Percentiles rank a stretch among this genome's conserved stretches.
Conservation (phyloP, 2,888 invertebrate species). For the Pterobdella sp. region DNA sequence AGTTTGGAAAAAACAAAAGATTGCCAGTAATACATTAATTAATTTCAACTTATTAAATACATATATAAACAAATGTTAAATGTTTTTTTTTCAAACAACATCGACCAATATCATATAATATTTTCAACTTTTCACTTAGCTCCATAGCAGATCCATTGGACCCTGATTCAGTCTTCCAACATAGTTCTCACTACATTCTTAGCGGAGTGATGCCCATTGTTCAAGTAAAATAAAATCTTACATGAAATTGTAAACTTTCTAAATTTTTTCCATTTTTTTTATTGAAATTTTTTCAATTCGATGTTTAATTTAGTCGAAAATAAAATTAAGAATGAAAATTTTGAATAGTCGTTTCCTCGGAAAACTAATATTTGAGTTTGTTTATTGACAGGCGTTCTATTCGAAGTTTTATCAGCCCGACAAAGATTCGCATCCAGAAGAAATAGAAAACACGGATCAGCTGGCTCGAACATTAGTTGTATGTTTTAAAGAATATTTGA, state of each 20-base stretch:
- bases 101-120: too few relatives aligned
- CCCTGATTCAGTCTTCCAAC: slow-evolving; percentile 41
- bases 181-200: slow-evolving; percentile 47
- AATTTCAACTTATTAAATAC: too few relatives aligned
- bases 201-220: slow-evolving; percentile 49
- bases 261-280: background rate
- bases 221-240: slow-evolving; percentile 33
- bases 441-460: slow-evolving; percentile 47
- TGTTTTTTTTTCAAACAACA: too few relatives aligned
- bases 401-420: slow-evolving; percentile 48
- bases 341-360: background rate
- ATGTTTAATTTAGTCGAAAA: too few relatives aligned
- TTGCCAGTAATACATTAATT: too few relatives aligned
- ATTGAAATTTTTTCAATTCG: background rate
- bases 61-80: too few relatives aligned
- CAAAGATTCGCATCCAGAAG: slow-evolving; percentile 43
- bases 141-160: slow-evolving; percentile 29
- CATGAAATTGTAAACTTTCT: background rate
- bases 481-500: too few relatives aligned
- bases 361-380: background rate
- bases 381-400: slow-evolving; percentile 43
- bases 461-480: slow-evolving; percentile 47
- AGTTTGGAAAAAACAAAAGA: too few relatives aligned
- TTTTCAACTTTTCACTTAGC: slow-evolving; percentile 11
- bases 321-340: too few relatives aligned